phyloP scores from a whole-genome alignment of 2,113 vertebrate genomes.

The Platysternon megacephalum region DNA sequence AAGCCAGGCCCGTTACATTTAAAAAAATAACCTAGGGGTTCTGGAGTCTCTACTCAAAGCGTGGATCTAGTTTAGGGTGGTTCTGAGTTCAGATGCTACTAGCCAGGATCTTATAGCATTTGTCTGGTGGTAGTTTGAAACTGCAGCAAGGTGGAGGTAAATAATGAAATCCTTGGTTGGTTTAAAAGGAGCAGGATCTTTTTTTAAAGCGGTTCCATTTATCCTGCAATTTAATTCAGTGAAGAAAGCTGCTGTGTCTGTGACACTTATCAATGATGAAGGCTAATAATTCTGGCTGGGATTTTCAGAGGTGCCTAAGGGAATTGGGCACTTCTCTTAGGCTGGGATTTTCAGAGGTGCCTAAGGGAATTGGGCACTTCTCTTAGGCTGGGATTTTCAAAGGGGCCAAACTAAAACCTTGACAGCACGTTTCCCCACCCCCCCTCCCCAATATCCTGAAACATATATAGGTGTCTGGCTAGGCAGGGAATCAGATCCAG shows the following conservation, averaged over 20 bases:
- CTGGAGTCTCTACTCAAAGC: background rate
- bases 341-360: background rate
- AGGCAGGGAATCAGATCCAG: accelerated
- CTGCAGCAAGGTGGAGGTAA: background rate
- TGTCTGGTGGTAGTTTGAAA: background rate
- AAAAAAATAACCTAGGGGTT: background rate
- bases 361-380: background rate
- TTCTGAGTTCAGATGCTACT: background rate
- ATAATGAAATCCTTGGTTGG: background rate
- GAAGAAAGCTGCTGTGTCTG: background rate
- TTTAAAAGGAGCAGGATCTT: background rate
- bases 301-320: too few relatives aligned
- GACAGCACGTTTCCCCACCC: background rate
- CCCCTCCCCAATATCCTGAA: background rate
- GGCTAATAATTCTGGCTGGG: background rate
- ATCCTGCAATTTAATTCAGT: background rate
- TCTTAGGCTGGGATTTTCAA: background rate
- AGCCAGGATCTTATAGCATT: background rate
- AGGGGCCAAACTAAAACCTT: background rate
- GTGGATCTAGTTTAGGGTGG: background rate
- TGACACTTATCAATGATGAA: background rate
- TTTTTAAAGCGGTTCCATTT: background rate
- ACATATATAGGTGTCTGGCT: accelerated
- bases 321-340: too few relatives aligned
- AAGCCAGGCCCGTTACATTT: background rate